A percentile compares a stretch with the other conserved stretches of the same genome.
phyloP scores from a whole-genome alignment of 2,888 invertebrate species.

The Eristalis intricaria region DNA sequence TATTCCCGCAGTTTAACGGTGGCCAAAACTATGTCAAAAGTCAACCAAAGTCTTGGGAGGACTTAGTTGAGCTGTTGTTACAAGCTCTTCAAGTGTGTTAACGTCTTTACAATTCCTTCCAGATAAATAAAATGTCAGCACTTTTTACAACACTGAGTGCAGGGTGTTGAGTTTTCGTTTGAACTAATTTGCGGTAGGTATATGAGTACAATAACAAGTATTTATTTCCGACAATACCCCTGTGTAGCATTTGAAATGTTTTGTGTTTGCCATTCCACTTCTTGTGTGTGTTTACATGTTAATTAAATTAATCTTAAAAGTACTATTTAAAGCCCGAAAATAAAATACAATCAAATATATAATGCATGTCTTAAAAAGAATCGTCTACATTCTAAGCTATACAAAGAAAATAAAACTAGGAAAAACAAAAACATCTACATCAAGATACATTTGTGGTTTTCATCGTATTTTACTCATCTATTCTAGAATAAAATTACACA shows the following conservation, averaged over 20 bases:
- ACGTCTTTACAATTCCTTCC: too few species aligned
- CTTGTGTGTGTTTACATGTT: neutral
- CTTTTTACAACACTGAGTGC: neutral
- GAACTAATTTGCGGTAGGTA: neutral
- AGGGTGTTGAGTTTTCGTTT: neutral
- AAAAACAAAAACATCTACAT: neutral
- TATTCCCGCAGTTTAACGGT: too few species aligned
- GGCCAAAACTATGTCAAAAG: too few species aligned
- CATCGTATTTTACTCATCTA: neutral
- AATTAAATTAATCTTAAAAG: neutral
- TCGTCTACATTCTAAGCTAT: conserved; percentile 21
- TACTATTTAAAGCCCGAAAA: conserved; percentile 19
- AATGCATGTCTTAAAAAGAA: conserved; percentile 18
- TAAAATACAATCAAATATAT: conserved; percentile 15
- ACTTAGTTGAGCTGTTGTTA: too few species aligned
- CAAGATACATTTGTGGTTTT: neutral
- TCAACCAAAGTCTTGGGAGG: too few species aligned
- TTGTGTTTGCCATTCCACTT: neutral
- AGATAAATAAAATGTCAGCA: too few species aligned
- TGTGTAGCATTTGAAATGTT: neutral
- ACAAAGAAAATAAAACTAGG: conserved; percentile 16
- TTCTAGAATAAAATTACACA: neutral
- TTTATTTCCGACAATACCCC: neutral
- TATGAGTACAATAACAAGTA: neutral
- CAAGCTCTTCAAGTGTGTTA: too few species aligned